phyloP scores from a whole-genome alignment of 2,888 invertebrate genomes.

The Pristionchus exspectatus region DNA sequence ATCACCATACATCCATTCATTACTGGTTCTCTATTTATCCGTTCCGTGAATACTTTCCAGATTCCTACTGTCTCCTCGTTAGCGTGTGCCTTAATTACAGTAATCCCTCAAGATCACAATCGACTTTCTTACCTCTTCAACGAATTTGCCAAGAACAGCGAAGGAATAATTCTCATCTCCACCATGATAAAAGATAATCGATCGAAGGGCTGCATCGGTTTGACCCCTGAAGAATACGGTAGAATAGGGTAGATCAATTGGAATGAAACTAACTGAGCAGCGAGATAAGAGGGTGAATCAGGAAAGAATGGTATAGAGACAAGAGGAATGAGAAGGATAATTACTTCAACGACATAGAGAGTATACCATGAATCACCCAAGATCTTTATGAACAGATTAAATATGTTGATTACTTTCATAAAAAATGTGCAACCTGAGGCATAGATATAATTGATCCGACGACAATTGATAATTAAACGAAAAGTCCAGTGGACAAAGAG shows the following conservation, averaged over 20 bases:
- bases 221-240: neutral
- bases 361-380: constrained; percentile 68
- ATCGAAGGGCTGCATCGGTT: constrained; percentile 1
- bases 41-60: constrained; percentile 22
- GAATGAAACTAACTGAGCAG: neutral
- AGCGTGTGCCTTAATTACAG: neutral
- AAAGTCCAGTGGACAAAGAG: constrained; percentile 68
- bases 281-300: constrained; percentile 31
- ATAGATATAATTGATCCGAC: constrained; percentile 69
- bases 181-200: constrained; percentile 22
- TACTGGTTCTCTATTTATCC: neutral
- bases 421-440: constrained; percentile 59
- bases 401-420: neutral
- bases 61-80: constrained; percentile 7
- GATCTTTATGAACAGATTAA: constrained; percentile 54
- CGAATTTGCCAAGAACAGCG: neutral
- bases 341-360: constrained; percentile 65
- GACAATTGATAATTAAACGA: constrained; percentile 68
- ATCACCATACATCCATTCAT: constrained; percentile 40
- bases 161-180: neutral
- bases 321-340: constrained; percentile 17
- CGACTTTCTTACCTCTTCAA: neutral
- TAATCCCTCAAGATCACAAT: neutral
- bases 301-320: neutral
- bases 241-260: neutral